Evolutionary conservation across 37 sponge, comb jelly and placozoan species (phyloP).

Genomic region (Theonella swinhoei): DNA sequence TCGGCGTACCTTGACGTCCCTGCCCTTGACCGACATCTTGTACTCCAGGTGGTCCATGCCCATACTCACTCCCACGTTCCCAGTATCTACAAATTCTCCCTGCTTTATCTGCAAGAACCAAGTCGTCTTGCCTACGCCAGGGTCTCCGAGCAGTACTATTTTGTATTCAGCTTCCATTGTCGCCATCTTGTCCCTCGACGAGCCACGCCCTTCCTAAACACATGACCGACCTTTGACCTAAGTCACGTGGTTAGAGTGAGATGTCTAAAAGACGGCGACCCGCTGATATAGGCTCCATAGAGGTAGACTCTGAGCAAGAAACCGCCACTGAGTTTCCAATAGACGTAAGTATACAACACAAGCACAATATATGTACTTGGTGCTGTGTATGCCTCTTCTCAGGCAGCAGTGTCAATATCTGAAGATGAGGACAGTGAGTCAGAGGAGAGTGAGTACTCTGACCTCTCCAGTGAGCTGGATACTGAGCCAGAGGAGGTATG

Average conservation of each 20-base stretch:
- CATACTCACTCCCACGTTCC: not conserved
- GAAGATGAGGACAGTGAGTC: not conserved
- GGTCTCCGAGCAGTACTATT: conserved; percentile 70
- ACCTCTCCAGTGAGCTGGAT: not conserved
- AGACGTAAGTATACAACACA: not conserved
- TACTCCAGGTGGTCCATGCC: conserved; percentile 41
- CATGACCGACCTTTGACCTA: not conserved
- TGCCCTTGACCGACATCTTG: conserved; percentile 11
- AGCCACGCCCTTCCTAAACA: not conserved
- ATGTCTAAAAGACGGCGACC: not conserved
- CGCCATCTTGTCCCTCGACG: conserved; percentile 1
- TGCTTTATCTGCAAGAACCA: conserved; percentile 45
- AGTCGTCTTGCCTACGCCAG: conserved; percentile 73
- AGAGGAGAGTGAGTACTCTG: not conserved
- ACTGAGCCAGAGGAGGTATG: conserved; percentile 17
- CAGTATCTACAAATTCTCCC: conserved; percentile 41
- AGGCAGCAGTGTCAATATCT: no score
- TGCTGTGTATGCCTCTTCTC: no score
- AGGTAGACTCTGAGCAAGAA: not conserved
- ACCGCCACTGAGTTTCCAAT: not conserved
- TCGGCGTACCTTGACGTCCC: conserved; percentile 16
- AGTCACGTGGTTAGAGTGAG: not conserved
- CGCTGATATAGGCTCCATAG: not conserved
- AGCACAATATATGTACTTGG: no score
- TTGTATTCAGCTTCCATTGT: conserved; percentile 28